phyloP scores from a whole-genome alignment of 2,797 vertebrate genomes.

The Bradypus variegatus region DNA sequence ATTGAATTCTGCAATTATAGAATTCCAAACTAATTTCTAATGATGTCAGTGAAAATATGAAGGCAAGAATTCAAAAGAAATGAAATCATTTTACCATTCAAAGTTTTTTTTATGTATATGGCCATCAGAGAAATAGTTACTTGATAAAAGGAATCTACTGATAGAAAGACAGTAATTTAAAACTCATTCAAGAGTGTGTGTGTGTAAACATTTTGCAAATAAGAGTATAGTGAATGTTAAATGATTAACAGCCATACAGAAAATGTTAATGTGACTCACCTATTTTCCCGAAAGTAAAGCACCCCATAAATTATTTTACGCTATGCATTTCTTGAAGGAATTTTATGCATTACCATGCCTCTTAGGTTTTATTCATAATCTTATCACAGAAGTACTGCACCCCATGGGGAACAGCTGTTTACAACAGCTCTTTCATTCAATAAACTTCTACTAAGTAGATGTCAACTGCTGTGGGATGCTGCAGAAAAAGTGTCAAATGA shows the following conservation, averaged over 20 bases:
- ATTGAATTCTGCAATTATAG: too few relatives aligned
- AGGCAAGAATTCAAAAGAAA: too few relatives aligned
- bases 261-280: neutral
- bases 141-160: too few relatives aligned
- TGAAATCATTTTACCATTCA: too few relatives aligned
- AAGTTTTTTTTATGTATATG: neutral
- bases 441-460: rapidly evolving
- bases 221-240: neutral
- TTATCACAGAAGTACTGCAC: neutral
- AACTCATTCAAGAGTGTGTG: too few relatives aligned
- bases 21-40: too few relatives aligned
- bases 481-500: too few relatives aligned
- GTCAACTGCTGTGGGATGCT: rapidly evolving
- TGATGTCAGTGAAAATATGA: too few relatives aligned
- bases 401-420: neutral
- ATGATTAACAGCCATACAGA: neutral
- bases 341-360: neutral
- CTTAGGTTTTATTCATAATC: neutral
- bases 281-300: neutral
- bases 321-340: neutral
- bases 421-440: neutral
- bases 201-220: neutral
- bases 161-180: too few relatives aligned
- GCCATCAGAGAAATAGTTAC: neutral
- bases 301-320: neutral